Evolutionary conservation across 2,113 vertebrate genomes (phyloP), one percentile per base, ranked within the genome.

Genomic region (Thamnaconus septentrionalis): DNA sequence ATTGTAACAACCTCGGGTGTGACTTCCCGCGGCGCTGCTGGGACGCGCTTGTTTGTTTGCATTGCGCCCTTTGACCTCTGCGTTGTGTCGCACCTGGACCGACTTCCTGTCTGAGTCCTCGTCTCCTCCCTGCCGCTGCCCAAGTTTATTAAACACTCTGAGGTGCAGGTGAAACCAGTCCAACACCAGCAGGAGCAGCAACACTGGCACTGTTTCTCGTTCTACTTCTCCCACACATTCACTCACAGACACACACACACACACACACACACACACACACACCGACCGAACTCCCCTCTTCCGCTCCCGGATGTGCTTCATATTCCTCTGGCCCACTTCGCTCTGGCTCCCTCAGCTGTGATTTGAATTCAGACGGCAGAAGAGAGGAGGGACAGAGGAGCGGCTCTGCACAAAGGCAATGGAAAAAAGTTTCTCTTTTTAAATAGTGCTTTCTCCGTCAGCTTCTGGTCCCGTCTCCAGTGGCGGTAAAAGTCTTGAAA

Each of bases 131-230:
- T 31, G 18, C 76, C 58, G 56, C 73, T 70, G 73, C 71, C 70
- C 64, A 66, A 77, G 53, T 84, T 76, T 61, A 85, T 86, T 74
- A 78, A 66, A 76, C 18, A 83, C 80, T 65, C 71, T 39, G 61
- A 50, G 47, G 61, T 69, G 73, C 82, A 84, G 81, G 79, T 87
- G 81, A 76, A 82, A 76, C 77, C 81, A 66, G 75, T 86, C n/a
- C 69, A 59, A 68, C 65, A 64, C 50, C 40, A 42, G 18, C 18
- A 31, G 59, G 73, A 31, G 18, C 18, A 31, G 18, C 18, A 1
- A 31, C 18, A 31, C 18, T 31, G 18, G 83, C 40, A 55, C 51
- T 55, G 64, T 66, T 48, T 66, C 44, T 42, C 18, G 45, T 43
- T 57, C 48, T 69, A 42, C 75, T 82, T 56, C 47, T 44, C 62